Base-by-base conservation (phyloP, 2,888 invertebrate genomes). In the Mythimna ferrago region DNA sequence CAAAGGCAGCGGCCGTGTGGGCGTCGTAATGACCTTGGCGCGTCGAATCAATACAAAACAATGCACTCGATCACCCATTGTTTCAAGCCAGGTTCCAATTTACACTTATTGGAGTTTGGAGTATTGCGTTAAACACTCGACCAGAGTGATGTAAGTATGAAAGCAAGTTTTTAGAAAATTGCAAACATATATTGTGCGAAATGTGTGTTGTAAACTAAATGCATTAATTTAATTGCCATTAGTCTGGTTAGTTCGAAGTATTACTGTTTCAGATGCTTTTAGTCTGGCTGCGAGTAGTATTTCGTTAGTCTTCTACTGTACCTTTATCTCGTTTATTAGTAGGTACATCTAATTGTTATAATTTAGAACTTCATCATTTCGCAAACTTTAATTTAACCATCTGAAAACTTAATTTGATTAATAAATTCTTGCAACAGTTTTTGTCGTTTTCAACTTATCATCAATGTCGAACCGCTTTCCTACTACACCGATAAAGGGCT, bases 21-120 rank as follows among this genome's bases (percentile, higher is more conserved):
- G 91, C 89, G 91, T 90, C 86, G 89, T 83, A 88, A 86, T 88
- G 92, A 92, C 93, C 93, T 92, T 93, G 92, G 75, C 66, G 80
- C 84, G 83, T 81, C 86, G 86, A 89, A 91, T 90, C 88, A 83
- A 91, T 90, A 87, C 79, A 71, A 77, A 90, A 92, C 91, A 92
- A 93, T 92, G 89, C 87, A 86, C 89, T 89, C 90, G 87, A 91
- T 91, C 87, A 83, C 66, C 89, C 87, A 93, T 94, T 94, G 94
- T 93, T 93, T 91, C 88, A 87, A 75, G 63, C 41, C 71, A 71
- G 66, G 66, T 71, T 76, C 82, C 80, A 86, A 86, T 83, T 83
- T 84, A 81, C 86, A 84, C 82, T 78, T 81, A 83, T 62, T 69
- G 70, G 56, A 57, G 77, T 76, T 73, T 67, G 67, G 44, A 60